phyloP scores from a whole-genome alignment of 2,888 invertebrate genomes.

The Baronia brevicornis region DNA sequence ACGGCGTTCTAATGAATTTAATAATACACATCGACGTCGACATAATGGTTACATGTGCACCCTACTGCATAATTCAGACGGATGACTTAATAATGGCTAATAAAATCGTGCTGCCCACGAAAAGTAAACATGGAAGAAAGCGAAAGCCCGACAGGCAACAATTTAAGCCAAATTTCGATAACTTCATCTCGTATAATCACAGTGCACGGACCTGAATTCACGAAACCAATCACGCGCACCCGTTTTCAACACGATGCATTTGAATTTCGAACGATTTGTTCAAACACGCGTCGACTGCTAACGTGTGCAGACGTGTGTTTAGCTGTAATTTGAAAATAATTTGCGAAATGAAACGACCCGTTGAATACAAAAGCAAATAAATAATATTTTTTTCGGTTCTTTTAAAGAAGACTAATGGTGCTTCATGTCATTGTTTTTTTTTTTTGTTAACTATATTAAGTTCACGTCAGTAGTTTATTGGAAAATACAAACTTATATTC shows the following conservation, averaged over 20 bases:
- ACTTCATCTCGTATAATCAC: slow-evolving; percentile 65
- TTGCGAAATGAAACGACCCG: slow-evolving; percentile 35
- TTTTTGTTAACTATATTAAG: no score
- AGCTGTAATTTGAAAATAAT: slow-evolving; percentile 47
- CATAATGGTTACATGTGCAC: slow-evolving; percentile 12
- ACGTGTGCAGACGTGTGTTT: slow-evolving; percentile 48
- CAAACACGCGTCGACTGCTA: slow-evolving; percentile 38
- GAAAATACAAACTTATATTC: no score
- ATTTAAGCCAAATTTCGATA: slow-evolving; percentile 61
- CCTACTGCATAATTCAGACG: slow-evolving; percentile 15
- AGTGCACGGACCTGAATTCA: slow-evolving; percentile 37
- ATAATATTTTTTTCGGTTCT: no score
- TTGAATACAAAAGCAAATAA: slow-evolving; percentile 23
- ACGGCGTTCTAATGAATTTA: slow-evolving; percentile 19
- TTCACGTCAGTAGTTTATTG: no score
- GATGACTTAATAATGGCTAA: slow-evolving; percentile 44
- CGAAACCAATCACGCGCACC: slow-evolving; percentile 47
- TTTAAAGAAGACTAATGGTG: no score
- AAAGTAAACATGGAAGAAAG: slow-evolving; percentile 55
- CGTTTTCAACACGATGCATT: slow-evolving; percentile 36
- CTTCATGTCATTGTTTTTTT: no score
- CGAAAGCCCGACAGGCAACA: slow-evolving; percentile 44
- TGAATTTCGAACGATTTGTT: slow-evolving; percentile 45
- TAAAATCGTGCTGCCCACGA: slow-evolving; percentile 47
- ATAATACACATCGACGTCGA: slow-evolving; percentile 18